Evolutionary conservation across 2,797 vertebrate species (phyloP), one percentile per base, ranked within the genome.

Genomic region (Amniataba percoides): DNA sequence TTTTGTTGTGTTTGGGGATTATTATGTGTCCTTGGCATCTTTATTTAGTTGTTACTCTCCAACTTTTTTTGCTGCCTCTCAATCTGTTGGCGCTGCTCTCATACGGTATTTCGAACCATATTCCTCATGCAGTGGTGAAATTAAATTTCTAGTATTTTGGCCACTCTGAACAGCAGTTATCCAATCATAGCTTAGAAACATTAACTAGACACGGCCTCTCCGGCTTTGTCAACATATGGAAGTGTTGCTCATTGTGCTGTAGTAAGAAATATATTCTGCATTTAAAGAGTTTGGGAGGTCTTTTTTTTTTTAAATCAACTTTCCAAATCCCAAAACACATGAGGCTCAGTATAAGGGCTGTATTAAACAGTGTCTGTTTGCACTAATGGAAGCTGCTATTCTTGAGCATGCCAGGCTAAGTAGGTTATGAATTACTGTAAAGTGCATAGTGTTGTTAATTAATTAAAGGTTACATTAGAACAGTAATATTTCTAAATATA

Each of bases 1-100:
- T 78, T 77, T 71, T 75, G 52, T 78, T 79, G 68, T 89, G 68
- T 75, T 84, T 63, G 31, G 62, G 40, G 74, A 83, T 83, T 81
- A 71, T 82, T 77, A 55, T 59, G 60, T 66, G 61, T 62, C 59
- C 53, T 52, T 56, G 56, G 61, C 61, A 27, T 82, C 66, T 60
- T 78, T 52, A 61, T 83, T 78, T 66, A 55, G 42, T 76, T 64
- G 18, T 78, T 60, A 15, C 19, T 53, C 42, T 57, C 11, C 45
- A 74, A 36, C 59, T 57, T 78, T 64, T 67, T 64, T 67, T 46
- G n/a, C 78, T 71, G 34, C 34, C 25, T 72, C 46, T 81, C 56
- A 56, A 10, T 74, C 49, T 69, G 51, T 70, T 43, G 25, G 65
- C 60, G 51, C 48, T 60, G 36, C 46, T 75, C 19, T 73, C 10